phyloP scores from a whole-genome alignment of 2,888 invertebrate genomes.

The Brachylomia viminalis region DNA sequence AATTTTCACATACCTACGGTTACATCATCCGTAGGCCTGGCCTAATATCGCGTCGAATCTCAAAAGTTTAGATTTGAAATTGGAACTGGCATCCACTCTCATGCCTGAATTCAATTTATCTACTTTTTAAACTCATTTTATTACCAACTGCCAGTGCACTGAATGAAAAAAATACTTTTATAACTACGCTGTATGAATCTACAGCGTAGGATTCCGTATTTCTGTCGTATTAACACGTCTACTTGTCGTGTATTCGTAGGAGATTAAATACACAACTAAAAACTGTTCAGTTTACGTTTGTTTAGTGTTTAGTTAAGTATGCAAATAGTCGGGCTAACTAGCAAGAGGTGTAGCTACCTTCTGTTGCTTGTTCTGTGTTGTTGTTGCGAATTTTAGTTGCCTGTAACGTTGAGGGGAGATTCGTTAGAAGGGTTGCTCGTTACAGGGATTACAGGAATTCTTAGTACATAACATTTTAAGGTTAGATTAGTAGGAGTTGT shows the following conservation, averaged over 20 bases:
- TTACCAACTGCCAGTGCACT: constrained; percentile 7
- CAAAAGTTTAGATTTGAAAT: constrained; percentile 49
- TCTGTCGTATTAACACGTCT: constrained; percentile 14
- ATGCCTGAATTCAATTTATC: constrained; percentile 38
- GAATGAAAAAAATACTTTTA: constrained; percentile 20
- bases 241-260: constrained; percentile 11
- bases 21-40: constrained; percentile 11
- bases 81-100: constrained; percentile 35
- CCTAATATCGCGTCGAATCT: constrained; percentile 19
- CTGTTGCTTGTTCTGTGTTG: constrained; percentile 45
- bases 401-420: constrained; percentile 12
- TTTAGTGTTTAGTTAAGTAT: constrained; percentile 61
- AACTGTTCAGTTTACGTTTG: constrained; percentile 59
- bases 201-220: constrained; percentile 15
- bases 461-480: not conserved
- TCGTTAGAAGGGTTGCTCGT: not conserved
- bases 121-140: constrained; percentile 42
- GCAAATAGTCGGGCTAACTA: constrained; percentile 57
- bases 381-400: constrained; percentile 39
- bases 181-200: not conserved
- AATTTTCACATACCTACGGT: constrained; percentile 18
- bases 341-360: constrained; percentile 42
- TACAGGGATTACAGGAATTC: not conserved
- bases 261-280: constrained; percentile 60
- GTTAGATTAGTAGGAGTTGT: not conserved